These are phyloP conservation scores for Standfussiana lucernea DNA, from an alignment of 2,888 invertebrate genomes.

Conservation along the genomic window DNA sequence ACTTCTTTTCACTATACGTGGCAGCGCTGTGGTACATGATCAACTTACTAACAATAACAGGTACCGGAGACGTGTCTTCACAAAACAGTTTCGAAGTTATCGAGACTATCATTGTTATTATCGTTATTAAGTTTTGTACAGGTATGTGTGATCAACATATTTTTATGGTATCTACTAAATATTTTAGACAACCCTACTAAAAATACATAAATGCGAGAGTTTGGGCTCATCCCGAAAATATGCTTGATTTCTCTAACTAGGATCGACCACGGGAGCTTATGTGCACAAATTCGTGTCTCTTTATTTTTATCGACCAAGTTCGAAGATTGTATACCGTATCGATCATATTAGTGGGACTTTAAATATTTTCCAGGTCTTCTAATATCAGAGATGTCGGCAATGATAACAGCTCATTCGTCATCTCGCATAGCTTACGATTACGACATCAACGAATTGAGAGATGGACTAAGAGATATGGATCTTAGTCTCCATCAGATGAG, in stretches of 20 bases:
- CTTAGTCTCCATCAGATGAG: slow-evolving; percentile 88
- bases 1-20: slow-evolving; percentile 85
- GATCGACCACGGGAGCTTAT: background rate
- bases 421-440: slow-evolving; percentile 89
- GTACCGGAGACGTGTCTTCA: slow-evolving; percentile 88
- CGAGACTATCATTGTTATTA: slow-evolving; percentile 86
- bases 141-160: slow-evolving; percentile 72
- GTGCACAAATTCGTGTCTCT: background rate
- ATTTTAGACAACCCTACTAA: background rate
- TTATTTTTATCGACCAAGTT: background rate
- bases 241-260: background rate
- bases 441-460: slow-evolving; percentile 87
- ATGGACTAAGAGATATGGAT: slow-evolving; percentile 87
- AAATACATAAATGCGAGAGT: background rate
- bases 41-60: slow-evolving; percentile 88
- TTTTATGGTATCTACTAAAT: background rate
- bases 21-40: slow-evolving; percentile 88
- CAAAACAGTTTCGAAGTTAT: slow-evolving; percentile 87
- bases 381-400: slow-evolving; percentile 90
- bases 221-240: background rate
- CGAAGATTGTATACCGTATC: background rate
- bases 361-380: slow-evolving; percentile 79
- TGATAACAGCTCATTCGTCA: slow-evolving; percentile 88
- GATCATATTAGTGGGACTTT: background rate
- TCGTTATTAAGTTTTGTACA: slow-evolving; percentile 88